Base-by-base conservation (phyloP, 2,113 vertebrate genomes). In the Rana temporaria region DNA sequence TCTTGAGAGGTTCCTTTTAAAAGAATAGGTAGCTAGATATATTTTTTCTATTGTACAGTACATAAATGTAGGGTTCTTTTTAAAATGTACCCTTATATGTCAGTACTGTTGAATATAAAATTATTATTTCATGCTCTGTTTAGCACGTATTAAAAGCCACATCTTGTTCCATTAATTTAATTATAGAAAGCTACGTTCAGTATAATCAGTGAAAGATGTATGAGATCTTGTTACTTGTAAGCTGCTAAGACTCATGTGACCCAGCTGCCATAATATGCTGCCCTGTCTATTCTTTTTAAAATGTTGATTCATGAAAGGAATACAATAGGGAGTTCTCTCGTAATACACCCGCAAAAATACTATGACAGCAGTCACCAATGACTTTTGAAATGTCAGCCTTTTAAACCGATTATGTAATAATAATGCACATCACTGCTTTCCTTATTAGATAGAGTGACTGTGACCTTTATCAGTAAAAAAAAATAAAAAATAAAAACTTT, bases 351-450 rank as follows among this genome's bases (percentile, higher is more conserved):
- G 85, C 70, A 86, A 87, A 90, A 87, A 85, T 81, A 71, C 78
- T 88, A 63, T 91, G 89, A 90, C 88, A 89, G 87, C 74, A 90
- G 82, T 85, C 86, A 84, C 89, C 68, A 86, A 81, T 76, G 84
- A 87, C 70, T 86, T 84, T 85, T 84, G 74, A 85, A 59, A 79
- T 82, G 62, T 73, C 87, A 86, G 55, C 85, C 86, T 85, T 86
- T 86, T 64, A 90, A 88, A 88, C 88, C 84, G 78, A 81, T 78
- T 60, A 78, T 79, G 83, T 80, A 85, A 77, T 78, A 78, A 82
- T 86, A 88, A 85, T 77, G 84, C 38, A 69, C 62, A 78, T 22
- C 60, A 24, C 34, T 78, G 57, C 20, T 65, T 42, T 17, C 20
- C 5, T 65, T 78, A 65, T 78, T 78, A 78, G 34, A 34, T 32